These are phyloP conservation scores for Sturmia bella DNA, from an alignment of 2,888 invertebrate species.

Conservation along the genomic window DNA sequence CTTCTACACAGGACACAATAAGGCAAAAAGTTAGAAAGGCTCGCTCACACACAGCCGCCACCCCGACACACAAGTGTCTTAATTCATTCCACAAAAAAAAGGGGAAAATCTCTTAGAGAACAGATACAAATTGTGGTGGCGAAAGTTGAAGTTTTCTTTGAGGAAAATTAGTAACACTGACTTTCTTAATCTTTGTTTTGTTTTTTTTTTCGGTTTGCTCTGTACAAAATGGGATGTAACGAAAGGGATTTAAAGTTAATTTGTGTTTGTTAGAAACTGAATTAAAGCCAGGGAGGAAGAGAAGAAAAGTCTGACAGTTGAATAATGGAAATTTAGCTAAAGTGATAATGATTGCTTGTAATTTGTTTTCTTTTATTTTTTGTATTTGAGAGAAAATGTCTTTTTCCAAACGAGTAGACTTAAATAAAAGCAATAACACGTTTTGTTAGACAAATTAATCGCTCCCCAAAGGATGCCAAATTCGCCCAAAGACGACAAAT, in stretches of 20 bases:
- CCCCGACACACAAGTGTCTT: constrained; percentile 40
- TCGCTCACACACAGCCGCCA: constrained; percentile 18
- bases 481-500: constrained; percentile 11
- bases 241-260: constrained; percentile 51
- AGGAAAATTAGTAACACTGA: constrained; percentile 75
- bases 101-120: constrained; percentile 34
- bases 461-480: constrained; percentile 62
- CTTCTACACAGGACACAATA: constrained; percentile 45
- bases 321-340: constrained; percentile 65
- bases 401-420: constrained; percentile 36
- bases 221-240: not conserved
- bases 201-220: constrained; percentile 1
- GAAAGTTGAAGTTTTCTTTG: constrained; percentile 70
- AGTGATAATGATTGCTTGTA: constrained; percentile 68
- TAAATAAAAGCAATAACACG: constrained; percentile 14
- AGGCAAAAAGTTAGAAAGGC: constrained; percentile 44
- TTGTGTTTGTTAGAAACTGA: constrained; percentile 47
- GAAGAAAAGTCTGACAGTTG: constrained; percentile 61
- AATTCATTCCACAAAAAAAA: constrained; percentile 14
- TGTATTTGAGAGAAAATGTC: not conserved
- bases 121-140: constrained; percentile 49
- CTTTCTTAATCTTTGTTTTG: constrained; percentile 56
- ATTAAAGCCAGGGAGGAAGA: not conserved
- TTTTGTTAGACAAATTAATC: constrained; percentile 59
- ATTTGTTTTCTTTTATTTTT: constrained; percentile 57